Evolutionary conservation across 2,113 vertebrate species (phyloP), one percentile per base, ranked within the genome.

Genomic region (Alethe diademata): DNA sequence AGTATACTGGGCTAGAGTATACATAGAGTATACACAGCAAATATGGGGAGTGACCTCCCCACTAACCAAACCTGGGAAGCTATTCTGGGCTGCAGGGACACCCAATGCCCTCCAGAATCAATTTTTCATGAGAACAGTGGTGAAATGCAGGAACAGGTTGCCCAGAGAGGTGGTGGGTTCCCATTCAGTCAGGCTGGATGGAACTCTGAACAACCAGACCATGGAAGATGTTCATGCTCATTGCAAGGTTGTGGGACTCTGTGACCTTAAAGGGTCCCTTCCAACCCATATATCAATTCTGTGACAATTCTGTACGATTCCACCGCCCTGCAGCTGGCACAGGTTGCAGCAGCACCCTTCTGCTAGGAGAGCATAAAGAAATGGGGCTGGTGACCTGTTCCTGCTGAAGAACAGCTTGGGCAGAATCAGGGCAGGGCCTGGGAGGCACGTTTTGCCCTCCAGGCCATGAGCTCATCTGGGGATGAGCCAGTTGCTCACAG

Each of bases 341-440:
- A 1, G 1, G 14, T 2, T 29, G 29, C 60, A 61, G 65, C 54
- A 47, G 36, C 26, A 14, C 9, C n/a, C 5, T 60, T 54, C 70
- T 42, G 33, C 23, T 29, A 45, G n/a, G 15, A 47, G 2, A 51
- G 28, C 8, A 29, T 2, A 33, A 47, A n/a, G 42, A 47, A 62
- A 36, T 35, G 24, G 0, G 0, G 12, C 17, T 6, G 4, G 19
- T 12, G 15, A 14, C 0, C 0, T 7, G 8, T 24, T 83, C 16
- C 31, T 4, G 6, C 50, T 33, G 24, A 36, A 42, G 33, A 60
- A 19, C 1, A 0, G 17, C 51, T 61, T 9, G 47, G 33, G 45
- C 40, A 10, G 26, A 11, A 14, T 5, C 16, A 1, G 25, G 43
- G 48, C 86, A 60, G 8, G 18, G 18, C 16, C 26, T 14, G 33